Percentiles rank a stretch among this genome's conserved stretches.
Conservation (phyloP, 2,113 vertebrate species). For the Donacobius atricapilla region DNA sequence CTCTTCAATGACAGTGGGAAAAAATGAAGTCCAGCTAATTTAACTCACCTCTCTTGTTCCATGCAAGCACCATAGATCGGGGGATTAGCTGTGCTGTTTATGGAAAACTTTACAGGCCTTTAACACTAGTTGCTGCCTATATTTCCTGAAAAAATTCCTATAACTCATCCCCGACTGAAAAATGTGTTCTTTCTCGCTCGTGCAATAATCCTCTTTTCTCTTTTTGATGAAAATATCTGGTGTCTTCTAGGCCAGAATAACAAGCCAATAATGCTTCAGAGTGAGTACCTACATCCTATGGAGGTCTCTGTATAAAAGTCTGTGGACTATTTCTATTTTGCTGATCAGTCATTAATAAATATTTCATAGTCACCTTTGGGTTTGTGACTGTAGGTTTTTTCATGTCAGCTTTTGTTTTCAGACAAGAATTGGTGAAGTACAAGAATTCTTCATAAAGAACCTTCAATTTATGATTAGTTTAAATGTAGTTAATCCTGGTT, state of each 20-base stretch:
- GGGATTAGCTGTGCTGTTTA: neutral
- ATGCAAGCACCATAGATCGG: neutral
- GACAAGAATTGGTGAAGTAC: neutral
- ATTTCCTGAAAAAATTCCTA: neutral
- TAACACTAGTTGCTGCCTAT: neutral
- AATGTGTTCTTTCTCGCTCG: neutral
- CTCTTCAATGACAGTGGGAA: neutral
- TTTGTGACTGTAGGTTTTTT: neutral
- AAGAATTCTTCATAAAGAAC: neutral
- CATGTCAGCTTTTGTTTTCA: neutral
- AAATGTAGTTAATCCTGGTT: neutral
- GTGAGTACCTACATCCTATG: neutral
- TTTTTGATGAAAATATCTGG: neutral
- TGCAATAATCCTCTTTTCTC: neutral
- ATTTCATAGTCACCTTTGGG: neutral
- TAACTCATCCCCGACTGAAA: neutral
- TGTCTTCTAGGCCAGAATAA: neutral
- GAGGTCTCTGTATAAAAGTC: neutral
- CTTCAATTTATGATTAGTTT: neutral
- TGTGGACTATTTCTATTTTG: neutral
- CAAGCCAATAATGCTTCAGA: neutral
- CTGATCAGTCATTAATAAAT: neutral
- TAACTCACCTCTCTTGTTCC: neutral
- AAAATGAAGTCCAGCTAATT: neutral
- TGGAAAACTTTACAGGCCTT: neutral